Percentiles rank a stretch among this genome's conserved stretches.
Evolutionary conservation across 1,140 invertebrate species (phyloP).

Genomic region (Sycophila sp.): DNA sequence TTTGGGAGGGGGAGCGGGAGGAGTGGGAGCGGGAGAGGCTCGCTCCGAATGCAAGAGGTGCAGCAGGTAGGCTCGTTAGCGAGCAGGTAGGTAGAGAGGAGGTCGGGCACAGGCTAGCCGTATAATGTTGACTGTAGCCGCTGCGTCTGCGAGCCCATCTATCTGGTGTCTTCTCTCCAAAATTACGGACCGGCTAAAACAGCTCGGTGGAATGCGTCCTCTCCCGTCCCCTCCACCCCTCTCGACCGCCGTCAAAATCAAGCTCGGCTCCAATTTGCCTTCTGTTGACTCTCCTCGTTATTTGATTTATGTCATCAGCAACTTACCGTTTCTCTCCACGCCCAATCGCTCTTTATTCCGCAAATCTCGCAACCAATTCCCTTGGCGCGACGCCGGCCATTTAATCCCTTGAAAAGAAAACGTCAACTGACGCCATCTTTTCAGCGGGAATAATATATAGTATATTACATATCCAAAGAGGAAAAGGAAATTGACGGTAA

Average conservation of each 20-base stretch:
- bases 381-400: too few species aligned
- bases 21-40: slow-evolving; percentile 35
- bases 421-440: too few species aligned
- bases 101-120: slow-evolving; percentile 50
- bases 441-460: too few species aligned
- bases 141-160: slow-evolving; percentile 51
- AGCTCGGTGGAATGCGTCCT: not conserved
- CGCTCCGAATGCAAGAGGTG: slow-evolving; percentile 60
- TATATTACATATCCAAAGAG: too few species aligned
- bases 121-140: slow-evolving; percentile 58
- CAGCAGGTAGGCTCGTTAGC: slow-evolving; percentile 66
- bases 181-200: slow-evolving; percentile 10
- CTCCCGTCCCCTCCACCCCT: not conserved
- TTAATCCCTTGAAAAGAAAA: too few species aligned
- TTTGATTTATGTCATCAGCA: slow-evolving; percentile 12
- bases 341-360: not conserved
- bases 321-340: not conserved
- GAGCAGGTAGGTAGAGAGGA: slow-evolving; percentile 57
- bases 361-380: too few species aligned
- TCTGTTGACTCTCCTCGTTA: not conserved
- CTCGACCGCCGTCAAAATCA: not conserved
- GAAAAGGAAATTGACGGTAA: too few species aligned
- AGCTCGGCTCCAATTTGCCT: not conserved
- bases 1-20: slow-evolving; percentile 13
- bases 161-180: slow-evolving; percentile 52